phyloP scores from a whole-genome alignment of 1,140 invertebrate species.

The Brevipalpus yothersi region DNA sequence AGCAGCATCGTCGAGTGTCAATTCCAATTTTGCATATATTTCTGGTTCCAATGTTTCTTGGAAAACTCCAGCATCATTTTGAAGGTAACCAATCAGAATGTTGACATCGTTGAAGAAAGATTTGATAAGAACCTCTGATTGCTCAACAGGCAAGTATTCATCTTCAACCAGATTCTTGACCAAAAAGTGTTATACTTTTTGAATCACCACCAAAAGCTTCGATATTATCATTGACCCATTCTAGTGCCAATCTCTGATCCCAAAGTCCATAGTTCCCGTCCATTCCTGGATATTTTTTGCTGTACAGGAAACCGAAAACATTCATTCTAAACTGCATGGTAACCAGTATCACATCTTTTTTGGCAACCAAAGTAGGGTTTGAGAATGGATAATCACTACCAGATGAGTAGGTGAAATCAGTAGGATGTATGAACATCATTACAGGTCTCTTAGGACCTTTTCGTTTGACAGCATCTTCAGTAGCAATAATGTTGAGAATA shows the following conservation, averaged over 20 bases:
- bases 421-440: too few relatives aligned
- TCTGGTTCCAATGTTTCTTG: conserved; percentile 14
- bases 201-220: conserved; percentile 72
- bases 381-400: too few relatives aligned
- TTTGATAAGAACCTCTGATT: conserved; percentile 1
- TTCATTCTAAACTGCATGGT: conserved; percentile 20
- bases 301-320: conserved; percentile 53
- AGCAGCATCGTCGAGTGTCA: too few relatives aligned
- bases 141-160: conserved; percentile 11
- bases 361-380: too few relatives aligned
- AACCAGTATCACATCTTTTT: conserved; percentile 16
- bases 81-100: conserved; percentile 25
- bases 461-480: too few relatives aligned
- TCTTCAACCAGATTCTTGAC: conserved; percentile 20
- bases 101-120: too few relatives aligned
- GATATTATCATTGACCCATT: conserved; percentile 83
- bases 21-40: too few relatives aligned
- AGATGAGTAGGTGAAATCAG: too few relatives aligned
- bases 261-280: conserved; percentile 68
- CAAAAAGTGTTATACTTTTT: conserved; percentile 71
- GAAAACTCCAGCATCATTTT: conserved; percentile 59
- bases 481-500: too few relatives aligned
- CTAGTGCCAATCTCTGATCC: conserved; percentile 75
- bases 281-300: background rate
- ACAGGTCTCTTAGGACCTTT: too few relatives aligned